These are phyloP conservation scores for Pyrrhosoma nymphula DNA, from an alignment of 2,888 invertebrate species.

Conservation along the genomic window DNA sequence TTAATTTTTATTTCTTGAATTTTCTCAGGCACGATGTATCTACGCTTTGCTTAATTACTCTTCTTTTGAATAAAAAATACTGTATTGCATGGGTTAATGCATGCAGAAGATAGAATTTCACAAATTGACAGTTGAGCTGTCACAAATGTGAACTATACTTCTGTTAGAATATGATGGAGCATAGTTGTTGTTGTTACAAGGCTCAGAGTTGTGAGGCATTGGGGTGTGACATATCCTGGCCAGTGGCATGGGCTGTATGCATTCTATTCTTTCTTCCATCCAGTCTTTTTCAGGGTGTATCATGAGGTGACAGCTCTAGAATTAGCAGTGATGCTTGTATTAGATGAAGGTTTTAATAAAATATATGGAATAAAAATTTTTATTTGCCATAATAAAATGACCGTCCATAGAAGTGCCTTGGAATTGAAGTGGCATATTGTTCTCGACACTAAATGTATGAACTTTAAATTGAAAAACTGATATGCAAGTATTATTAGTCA, in stretches of 20 bases:
- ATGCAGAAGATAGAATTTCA: neutral
- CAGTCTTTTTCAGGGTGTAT: slow-evolving; percentile 42
- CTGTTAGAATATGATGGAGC: slow-evolving; percentile 17
- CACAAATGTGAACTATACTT: slow-evolving; percentile 32
- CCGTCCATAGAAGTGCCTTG: neutral
- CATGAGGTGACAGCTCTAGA: slow-evolving; percentile 30
- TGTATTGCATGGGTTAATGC: neutral
- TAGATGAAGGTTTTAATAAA: no score
- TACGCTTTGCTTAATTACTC: neutral
- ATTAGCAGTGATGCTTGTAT: neutral
- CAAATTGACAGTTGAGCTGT: slow-evolving; percentile 37
- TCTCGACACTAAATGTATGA: neutral
- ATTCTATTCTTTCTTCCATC: slow-evolving; percentile 19
- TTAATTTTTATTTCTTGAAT: no score
- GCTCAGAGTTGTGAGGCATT: neutral
- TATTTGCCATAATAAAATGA: no score
- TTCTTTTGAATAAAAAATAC: no score
- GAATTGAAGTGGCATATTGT: neutral
- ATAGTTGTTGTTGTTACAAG: neutral
- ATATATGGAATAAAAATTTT: no score
- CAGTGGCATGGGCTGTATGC: slow-evolving; percentile 32
- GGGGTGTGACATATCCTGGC: slow-evolving; percentile 40
- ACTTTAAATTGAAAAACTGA: neutral
- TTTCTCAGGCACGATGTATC: neutral
- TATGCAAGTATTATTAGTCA: no score